phyloP scores from a whole-genome alignment of 2,797 vertebrate genomes.

The Rallus crepitans region DNA sequence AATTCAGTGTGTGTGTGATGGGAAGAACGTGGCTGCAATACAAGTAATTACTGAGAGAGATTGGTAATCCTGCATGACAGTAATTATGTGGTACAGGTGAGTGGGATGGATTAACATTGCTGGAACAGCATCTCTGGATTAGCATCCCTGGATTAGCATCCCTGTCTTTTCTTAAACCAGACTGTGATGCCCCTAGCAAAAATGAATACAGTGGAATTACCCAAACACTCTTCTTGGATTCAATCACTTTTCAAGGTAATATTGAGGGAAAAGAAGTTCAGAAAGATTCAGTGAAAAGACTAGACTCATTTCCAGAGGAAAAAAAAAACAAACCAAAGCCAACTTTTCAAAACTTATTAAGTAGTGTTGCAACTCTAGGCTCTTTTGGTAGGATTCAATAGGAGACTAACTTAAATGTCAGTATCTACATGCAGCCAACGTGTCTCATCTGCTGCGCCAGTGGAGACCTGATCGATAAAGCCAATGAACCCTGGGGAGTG shows the following conservation, averaged over 20 bases:
- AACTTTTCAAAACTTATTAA: neutral
- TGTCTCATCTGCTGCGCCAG: neutral
- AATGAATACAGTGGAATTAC: neutral
- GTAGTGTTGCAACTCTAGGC: neutral
- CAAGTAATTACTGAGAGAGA: neutral
- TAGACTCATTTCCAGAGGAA: neutral
- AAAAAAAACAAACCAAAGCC: too few species aligned
- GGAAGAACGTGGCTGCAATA: neutral
- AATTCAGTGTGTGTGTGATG: neutral
- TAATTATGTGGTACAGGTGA: neutral
- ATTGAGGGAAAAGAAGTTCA: neutral
- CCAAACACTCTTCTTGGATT: neutral
- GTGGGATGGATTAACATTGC: neutral
- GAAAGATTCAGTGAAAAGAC: neutral
- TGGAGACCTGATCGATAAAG: neutral
- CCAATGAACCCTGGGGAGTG: neutral
- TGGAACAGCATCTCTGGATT: neutral
- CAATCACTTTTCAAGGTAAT: neutral
- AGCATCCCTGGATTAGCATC: neutral
- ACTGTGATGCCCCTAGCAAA: neutral
- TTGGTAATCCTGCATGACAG: accelerated
- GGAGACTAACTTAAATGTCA: neutral
- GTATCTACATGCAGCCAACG: neutral
- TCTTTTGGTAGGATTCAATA: neutral
- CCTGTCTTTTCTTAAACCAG: neutral